A percentile compares a stretch with the other conserved stretches of the same genome.
Conservation (phyloP, 2,888 invertebrate genomes). For the Sericinus montela region DNA sequence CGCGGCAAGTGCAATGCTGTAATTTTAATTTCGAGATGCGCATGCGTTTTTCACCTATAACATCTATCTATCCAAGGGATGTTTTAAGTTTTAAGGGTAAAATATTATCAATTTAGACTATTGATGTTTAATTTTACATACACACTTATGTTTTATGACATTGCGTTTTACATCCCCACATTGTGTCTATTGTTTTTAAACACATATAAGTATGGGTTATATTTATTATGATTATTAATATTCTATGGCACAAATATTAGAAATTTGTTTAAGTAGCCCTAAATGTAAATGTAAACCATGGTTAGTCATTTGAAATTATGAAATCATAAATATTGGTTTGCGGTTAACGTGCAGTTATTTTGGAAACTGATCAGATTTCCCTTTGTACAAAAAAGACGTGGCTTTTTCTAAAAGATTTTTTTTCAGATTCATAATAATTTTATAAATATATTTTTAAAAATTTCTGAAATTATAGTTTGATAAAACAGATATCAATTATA, state of each 20-base stretch:
- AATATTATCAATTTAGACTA: neutral
- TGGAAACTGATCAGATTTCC: neutral
- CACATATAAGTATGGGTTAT: too few species aligned
- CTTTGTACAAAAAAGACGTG: neutral
- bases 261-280: neutral
- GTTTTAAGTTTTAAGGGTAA: conserved; percentile 19
- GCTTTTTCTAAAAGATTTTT: too few species aligned
- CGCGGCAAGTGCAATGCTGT: conserved; percentile 67
- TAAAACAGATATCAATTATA: too few species aligned
- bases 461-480: too few species aligned
- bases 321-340: neutral
- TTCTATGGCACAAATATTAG: neutral
- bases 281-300: neutral
- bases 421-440: too few species aligned
- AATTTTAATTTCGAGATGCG: conserved; percentile 68
- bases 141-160: too few species aligned
- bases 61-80: conserved; percentile 29
- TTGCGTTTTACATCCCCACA: too few species aligned
- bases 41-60: conserved; percentile 38
- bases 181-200: too few species aligned
- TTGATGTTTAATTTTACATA: too few species aligned
- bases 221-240: too few species aligned
- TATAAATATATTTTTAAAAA: too few species aligned
- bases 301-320: conserved; percentile 2
- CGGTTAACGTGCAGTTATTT: neutral